Conservation (phyloP, 2,888 invertebrate genomes). For the Sinotaia quadrata region DNA sequence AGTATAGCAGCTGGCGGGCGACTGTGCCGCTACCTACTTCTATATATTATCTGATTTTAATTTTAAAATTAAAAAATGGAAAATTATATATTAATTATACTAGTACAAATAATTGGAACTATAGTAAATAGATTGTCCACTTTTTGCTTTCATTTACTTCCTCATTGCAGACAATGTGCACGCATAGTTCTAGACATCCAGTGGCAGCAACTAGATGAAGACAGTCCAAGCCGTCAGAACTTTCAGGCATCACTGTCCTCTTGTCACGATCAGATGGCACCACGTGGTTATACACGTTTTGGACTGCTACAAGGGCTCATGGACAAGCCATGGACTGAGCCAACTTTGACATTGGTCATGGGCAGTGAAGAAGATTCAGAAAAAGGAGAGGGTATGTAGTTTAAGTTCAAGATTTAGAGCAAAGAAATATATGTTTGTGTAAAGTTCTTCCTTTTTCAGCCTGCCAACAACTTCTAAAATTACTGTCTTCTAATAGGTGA, state of each 20-base stretch:
- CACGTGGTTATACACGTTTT: conserved; percentile 52
- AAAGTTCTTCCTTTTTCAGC: no score
- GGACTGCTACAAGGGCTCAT: conserved; percentile 51
- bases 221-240: conserved; percentile 51
- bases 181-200: conserved; percentile 61
- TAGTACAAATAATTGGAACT: no score
- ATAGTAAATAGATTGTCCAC: no score
- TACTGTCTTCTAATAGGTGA: no score
- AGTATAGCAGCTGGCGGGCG: no score
- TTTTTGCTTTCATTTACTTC: no score
- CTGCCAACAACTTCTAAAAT: no score
- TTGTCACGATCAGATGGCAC: conserved; percentile 51
- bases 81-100: no score
- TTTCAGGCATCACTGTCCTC: conserved; percentile 52
- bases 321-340: conserved; percentile 67
- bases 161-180: conserved; percentile 56
- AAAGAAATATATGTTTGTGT: no score
- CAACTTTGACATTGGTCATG: conserved; percentile 64
- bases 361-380: conserved; percentile 57
- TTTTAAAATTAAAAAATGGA: not conserved
- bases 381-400: conserved; percentile 45
- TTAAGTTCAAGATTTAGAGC: no score
- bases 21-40: no score
- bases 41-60: no score
- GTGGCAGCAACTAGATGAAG: conserved; percentile 60